Conservation (phyloP, 2,113 vertebrate genomes). For the Perca schrenkii region DNA sequence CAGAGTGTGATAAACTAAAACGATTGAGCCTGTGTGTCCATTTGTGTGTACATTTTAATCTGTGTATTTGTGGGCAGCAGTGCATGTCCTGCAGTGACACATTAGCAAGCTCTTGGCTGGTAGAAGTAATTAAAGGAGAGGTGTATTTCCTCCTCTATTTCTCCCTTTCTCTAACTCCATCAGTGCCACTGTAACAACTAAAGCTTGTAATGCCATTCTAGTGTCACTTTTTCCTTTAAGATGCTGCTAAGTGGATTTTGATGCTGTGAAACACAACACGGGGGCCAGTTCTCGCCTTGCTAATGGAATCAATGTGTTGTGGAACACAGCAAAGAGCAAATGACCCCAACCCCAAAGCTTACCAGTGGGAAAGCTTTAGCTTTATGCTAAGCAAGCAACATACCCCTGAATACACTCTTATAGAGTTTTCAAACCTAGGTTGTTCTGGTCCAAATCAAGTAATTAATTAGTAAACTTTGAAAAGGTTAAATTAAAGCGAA, state of each 20-base stretch:
- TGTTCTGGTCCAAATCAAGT: neutral
- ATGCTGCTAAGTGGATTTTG: constrained; percentile 59
- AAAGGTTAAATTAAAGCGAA: neutral
- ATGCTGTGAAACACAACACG: constrained; percentile 38
- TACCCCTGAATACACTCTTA: neutral
- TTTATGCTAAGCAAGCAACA: neutral
- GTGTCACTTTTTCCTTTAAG: constrained; percentile 53
- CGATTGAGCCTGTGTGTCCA: neutral
- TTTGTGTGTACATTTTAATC: neutral
- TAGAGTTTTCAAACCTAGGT: neutral
- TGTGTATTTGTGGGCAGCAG: constrained; percentile 5
- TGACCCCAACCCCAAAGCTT: neutral
- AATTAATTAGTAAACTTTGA: neutral
- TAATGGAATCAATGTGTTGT: constrained; percentile 47
- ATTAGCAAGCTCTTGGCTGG: constrained; percentile 46
- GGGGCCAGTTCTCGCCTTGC: constrained; percentile 40
- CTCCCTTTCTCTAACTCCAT: constrained; percentile 13
- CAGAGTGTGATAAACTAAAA: neutral
- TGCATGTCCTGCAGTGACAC: constrained; percentile 48
- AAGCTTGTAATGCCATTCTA: constrained; percentile 33
- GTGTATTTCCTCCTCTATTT: constrained; percentile 26
- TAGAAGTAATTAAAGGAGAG: constrained; percentile 60
- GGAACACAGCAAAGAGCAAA: constrained; percentile 27
- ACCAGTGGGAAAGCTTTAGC: neutral
- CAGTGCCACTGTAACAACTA: constrained; percentile 18